Evolutionary conservation across 2,797 vertebrate genomes (phyloP).

Genomic region (Hydrocynus forskahlii): DNA sequence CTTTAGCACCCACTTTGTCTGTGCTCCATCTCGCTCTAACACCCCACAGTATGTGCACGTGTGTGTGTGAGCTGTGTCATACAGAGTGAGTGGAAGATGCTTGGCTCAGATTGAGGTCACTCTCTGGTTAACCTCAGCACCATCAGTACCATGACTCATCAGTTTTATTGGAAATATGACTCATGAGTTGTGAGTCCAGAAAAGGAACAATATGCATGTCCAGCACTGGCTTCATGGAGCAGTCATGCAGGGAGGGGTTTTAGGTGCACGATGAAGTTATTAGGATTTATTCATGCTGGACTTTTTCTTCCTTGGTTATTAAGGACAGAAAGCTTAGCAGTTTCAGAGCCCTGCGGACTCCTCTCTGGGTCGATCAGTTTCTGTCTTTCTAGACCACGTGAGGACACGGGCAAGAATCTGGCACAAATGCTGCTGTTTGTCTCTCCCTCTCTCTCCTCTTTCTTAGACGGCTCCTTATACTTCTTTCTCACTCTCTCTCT

Average conservation of each 20-base stretch:
- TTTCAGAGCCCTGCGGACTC: neutral
- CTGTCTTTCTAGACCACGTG: neutral
- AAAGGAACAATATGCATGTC: neutral
- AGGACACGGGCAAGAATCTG: neutral
- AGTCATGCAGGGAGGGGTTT: neutral
- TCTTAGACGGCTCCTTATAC: neutral
- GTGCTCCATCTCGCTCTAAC: neutral
- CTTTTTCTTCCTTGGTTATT: neutral
- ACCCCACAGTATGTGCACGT: neutral
- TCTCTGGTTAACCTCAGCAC: constrained; percentile 60
- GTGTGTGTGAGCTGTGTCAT: constrained; percentile 47
- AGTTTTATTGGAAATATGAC: constrained; percentile 58
- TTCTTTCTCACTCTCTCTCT: neutral
- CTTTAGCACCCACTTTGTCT: neutral
- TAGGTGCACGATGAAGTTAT: neutral
- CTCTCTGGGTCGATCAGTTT: neutral
- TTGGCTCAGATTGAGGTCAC: constrained; percentile 53
- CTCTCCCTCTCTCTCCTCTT: neutral
- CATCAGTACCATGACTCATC: constrained; percentile 59
- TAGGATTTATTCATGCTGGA: neutral
- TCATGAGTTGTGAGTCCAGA: constrained; percentile 21
- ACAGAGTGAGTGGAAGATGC: constrained; percentile 45
- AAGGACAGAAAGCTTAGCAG: constrained; percentile 1
- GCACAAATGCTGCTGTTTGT: neutral
- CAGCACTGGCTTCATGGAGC: neutral